Conservation (phyloP, 35 echinoderm and acorn worm species). For the Holothuria glaberrima region DNA sequence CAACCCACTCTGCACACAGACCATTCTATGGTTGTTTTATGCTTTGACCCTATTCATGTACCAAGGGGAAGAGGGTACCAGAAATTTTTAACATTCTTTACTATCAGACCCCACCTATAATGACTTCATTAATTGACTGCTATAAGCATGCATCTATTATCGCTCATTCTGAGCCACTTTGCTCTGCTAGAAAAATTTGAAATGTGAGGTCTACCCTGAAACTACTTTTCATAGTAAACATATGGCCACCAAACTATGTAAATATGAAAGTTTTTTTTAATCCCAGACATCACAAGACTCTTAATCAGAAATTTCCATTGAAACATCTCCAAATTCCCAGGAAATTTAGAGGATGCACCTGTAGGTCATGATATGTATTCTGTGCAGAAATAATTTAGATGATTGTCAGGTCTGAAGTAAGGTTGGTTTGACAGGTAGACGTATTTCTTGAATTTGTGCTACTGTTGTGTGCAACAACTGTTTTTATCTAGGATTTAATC, state of each 20-base stretch:
- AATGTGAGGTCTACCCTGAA: neutral
- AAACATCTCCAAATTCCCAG: no score
- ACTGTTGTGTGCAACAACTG: no score
- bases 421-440: no score
- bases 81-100: neutral
- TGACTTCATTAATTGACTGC: neutral
- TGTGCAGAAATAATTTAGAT: no score
- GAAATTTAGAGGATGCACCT: no score
- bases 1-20: neutral
- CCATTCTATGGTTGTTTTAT: constrained; percentile 23
- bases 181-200: neutral
- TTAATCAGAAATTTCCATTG: no score
- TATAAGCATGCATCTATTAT: neutral
- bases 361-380: no score
- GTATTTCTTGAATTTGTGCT: no score
- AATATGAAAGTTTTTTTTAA: no score
- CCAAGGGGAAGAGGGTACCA: neutral
- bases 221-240: neutral
- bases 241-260: neutral
- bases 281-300: neutral
- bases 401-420: no score
- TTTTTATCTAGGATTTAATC: no score
- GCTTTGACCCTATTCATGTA: neutral
- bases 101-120: neutral
- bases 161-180: neutral